Evolutionary conservation across 1,140 invertebrate genomes (phyloP).

Genomic region (Pemphigus obesinymphae): DNA sequence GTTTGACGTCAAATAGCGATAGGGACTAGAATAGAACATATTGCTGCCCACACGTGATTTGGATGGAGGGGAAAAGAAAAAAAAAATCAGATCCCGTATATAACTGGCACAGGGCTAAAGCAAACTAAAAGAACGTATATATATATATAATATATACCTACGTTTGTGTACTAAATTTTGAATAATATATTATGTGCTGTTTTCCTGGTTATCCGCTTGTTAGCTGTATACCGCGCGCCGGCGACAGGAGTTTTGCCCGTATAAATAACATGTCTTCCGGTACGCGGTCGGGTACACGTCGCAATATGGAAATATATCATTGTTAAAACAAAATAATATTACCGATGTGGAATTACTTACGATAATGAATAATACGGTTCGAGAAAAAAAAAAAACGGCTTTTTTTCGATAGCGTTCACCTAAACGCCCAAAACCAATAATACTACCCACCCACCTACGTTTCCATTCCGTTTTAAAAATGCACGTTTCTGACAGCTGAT

Average conservation of each 20-base stretch:
- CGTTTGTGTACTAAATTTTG: neutral
- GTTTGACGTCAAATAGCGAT: conserved; percentile 40
- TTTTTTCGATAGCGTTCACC: neutral
- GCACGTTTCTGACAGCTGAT: neutral
- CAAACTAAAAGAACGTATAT: neutral
- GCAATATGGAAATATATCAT: neutral
- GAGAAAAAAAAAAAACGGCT: neutral
- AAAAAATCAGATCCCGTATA: neutral
- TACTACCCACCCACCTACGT: too few species aligned
- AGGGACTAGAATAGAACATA: conserved; percentile 32
- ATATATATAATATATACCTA: neutral
- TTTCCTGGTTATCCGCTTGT: neutral
- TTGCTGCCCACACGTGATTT: neutral
- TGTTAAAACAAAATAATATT: neutral
- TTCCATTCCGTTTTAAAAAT: neutral
- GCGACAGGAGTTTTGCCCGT: neutral
- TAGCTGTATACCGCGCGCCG: too few species aligned
- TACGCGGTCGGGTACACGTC: neutral
- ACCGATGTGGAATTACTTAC: too few species aligned
- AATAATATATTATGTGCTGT: neutral
- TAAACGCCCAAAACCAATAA: neutral
- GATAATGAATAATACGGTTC: too few species aligned
- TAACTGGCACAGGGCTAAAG: neutral
- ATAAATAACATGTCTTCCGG: neutral
- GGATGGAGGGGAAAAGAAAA: neutral